phyloP scores from a whole-genome alignment of 1,140 invertebrate species.

The Aphelinus atriplicis region DNA sequence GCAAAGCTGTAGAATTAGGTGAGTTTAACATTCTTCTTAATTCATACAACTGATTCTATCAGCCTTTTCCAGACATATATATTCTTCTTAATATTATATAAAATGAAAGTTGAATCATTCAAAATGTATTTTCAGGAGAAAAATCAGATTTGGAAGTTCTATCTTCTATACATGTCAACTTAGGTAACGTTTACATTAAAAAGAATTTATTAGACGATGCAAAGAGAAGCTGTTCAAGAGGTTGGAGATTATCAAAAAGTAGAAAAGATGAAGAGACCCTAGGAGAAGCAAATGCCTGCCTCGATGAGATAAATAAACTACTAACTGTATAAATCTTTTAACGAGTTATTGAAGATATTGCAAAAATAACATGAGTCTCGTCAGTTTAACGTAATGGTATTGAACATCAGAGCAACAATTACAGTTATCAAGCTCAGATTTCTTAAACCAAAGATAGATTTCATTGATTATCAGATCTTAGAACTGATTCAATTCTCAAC shows the following conservation, averaged over 20 bases:
- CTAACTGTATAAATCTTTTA: conserved; percentile 39
- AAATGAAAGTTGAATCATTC: neutral
- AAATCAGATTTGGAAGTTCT: conserved; percentile 73
- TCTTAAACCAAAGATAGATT: too few relatives aligned
- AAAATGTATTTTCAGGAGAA: conserved; percentile 55
- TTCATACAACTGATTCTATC: too few relatives aligned
- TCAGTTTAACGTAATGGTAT: too few relatives aligned
- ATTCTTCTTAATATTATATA: too few relatives aligned
- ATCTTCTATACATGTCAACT: conserved; percentile 81
- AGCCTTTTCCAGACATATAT: too few relatives aligned
- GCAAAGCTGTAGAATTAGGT: conserved; percentile 77
- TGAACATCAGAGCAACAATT: too few relatives aligned
- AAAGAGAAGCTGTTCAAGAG: conserved; percentile 76
- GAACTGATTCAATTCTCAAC: too few relatives aligned
- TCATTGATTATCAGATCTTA: too few relatives aligned
- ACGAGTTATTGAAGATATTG: neutral
- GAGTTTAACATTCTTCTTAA: conserved; percentile 39
- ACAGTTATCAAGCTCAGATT: too few relatives aligned
- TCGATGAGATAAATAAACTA: conserved; percentile 71
- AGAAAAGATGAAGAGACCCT: conserved; percentile 72
- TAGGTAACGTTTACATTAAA: conserved; percentile 82
- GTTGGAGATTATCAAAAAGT: conserved; percentile 74
- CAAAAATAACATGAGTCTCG: too few relatives aligned
- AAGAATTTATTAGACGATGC: conserved; percentile 77
- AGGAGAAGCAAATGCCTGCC: conserved; percentile 76